A percentile compares a stretch with the other conserved stretches of the same genome.
phyloP scores from a whole-genome alignment of 2,888 invertebrate genomes.

The Thereva unica region DNA sequence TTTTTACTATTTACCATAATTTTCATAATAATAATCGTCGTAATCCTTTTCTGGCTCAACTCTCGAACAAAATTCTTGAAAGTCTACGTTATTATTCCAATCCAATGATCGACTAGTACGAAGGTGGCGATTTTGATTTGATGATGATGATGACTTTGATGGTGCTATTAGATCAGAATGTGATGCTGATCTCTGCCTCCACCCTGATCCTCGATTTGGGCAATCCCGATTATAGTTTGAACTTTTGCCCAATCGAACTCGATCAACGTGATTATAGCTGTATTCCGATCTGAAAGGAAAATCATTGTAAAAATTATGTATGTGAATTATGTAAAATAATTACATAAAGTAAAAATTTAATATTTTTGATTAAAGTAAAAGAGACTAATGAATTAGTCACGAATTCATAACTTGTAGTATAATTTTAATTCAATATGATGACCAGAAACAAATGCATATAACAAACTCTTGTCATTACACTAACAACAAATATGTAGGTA shows the following conservation, averaged over 20 bases:
- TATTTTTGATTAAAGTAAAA: no score
- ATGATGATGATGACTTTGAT: conserved; percentile 32
- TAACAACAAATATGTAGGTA: no score
- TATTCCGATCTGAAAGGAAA: conserved; percentile 50
- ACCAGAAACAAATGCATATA: no score
- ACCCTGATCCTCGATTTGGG: conserved; percentile 55
- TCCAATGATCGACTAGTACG: conserved; percentile 56
- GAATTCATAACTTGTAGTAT: no score
- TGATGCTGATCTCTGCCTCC: conserved; percentile 58
- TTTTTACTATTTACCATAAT: conserved; percentile 25
- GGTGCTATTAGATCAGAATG: conserved; percentile 62
- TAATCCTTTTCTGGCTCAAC: conserved; percentile 54
- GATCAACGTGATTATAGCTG: conserved; percentile 58
- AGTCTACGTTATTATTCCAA: conserved; percentile 53
- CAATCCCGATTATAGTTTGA: conserved; percentile 49
- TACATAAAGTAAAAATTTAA: no score
- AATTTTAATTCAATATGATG: no score
- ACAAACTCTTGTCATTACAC: no score
- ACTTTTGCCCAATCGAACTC: conserved; percentile 55
- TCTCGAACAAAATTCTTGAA: conserved; percentile 56
- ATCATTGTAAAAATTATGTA: conserved; percentile 10
- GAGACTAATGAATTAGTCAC: no score
- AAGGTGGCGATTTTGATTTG: conserved; percentile 48
- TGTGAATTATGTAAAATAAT: neutral
- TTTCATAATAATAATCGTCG: conserved; percentile 40